Percentiles rank a stretch among this genome's conserved stretches.
Evolutionary conservation across 2,888 invertebrate genomes (phyloP).

Genomic region (Shargacucullia verbasci): DNA sequence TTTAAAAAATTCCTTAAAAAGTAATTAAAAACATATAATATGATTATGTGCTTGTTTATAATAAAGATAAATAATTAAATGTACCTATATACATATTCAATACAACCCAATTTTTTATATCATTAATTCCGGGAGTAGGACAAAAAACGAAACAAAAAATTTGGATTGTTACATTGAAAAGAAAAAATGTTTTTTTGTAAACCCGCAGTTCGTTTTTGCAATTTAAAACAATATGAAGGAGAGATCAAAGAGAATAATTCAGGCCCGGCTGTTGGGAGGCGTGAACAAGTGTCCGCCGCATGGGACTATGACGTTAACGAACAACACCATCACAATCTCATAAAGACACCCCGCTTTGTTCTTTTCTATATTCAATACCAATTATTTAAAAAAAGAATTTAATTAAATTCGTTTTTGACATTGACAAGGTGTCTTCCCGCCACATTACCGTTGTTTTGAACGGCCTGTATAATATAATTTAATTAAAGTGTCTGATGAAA

Average conservation of each 20-base stretch:
- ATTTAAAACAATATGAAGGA: conserved; percentile 48
- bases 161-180: conserved; percentile 6
- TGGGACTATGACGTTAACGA: conserved; percentile 47
- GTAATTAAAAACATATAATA: too few relatives aligned
- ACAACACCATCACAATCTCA: conserved; percentile 36
- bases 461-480: conserved; percentile 47
- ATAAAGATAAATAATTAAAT: too few relatives aligned
- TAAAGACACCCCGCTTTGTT: conserved; percentile 24
- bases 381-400: conserved; percentile 46
- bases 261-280: conserved; percentile 23
- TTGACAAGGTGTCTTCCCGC: conserved; percentile 48
- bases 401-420: conserved; percentile 54
- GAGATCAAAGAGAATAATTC: conserved; percentile 53
- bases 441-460: conserved; percentile 41
- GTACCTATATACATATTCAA: too few relatives aligned
- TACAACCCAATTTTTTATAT: too few relatives aligned
- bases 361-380: conserved; percentile 45
- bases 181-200: conserved; percentile 24
- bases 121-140: neutral
- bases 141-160: conserved; percentile 10
- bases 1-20: too few relatives aligned
- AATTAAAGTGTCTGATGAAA: conserved; percentile 44
- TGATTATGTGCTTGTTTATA: too few relatives aligned
- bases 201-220: conserved; percentile 20
- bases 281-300: conserved; percentile 44